Evolutionary conservation across 2,888 invertebrate species (phyloP).

Genomic region (Brenthis hecate): DNA sequence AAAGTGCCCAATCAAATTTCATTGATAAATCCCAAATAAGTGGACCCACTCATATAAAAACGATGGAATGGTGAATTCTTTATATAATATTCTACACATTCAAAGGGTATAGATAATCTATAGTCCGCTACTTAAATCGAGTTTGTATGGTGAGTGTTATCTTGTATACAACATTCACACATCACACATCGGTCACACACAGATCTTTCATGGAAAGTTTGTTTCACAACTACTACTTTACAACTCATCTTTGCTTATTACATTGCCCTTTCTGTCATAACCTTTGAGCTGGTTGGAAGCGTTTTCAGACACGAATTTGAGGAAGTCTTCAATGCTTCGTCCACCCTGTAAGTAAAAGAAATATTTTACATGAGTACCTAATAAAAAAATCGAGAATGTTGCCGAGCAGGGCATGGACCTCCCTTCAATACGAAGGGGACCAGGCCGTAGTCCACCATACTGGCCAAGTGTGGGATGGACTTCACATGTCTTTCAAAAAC

Average conservation of each 20-base stretch:
- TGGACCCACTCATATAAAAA: slow-evolving; percentile 34
- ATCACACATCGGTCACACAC: slow-evolving; percentile 53
- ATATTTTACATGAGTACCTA: not conserved
- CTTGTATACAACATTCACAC: slow-evolving; percentile 45
- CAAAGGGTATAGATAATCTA: slow-evolving; percentile 15
- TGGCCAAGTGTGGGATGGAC: no score
- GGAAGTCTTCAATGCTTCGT: slow-evolving; percentile 95
- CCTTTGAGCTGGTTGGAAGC: slow-evolving; percentile 93
- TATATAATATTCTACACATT: not conserved
- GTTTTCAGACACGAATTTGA: slow-evolving; percentile 96
- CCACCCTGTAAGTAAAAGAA: slow-evolving; percentile 86
- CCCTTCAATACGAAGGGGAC: no score
- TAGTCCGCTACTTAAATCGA: slow-evolving; percentile 17
- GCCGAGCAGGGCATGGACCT: no score
- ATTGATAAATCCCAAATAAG: slow-evolving; percentile 29
- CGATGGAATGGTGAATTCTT: slow-evolving; percentile 36
- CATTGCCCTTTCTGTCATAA: slow-evolving; percentile 91
- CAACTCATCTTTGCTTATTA: slow-evolving; percentile 66
- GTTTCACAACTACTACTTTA: slow-evolving; percentile 56
- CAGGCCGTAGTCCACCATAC: no score
- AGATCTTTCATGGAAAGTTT: slow-evolving; percentile 72
- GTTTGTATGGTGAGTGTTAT: slow-evolving; percentile 28
- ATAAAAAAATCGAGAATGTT: not conserved
- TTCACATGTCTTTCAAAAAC: no score
- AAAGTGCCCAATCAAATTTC: slow-evolving; percentile 23